phyloP scores from a whole-genome alignment of 2,888 invertebrate genomes.

The Seira musarum region DNA sequence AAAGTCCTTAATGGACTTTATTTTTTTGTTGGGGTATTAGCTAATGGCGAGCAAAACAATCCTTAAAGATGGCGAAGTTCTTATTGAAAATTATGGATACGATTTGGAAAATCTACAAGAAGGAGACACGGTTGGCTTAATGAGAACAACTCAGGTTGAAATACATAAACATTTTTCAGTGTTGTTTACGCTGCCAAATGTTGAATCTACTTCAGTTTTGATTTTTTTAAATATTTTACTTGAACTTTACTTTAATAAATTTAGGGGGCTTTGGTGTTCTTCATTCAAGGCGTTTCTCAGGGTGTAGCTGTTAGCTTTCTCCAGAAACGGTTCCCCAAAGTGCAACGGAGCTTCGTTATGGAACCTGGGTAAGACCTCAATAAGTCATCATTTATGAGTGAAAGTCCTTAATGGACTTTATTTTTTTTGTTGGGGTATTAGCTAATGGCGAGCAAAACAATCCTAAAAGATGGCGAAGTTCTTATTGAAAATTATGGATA shows the following conservation, averaged over 20 bases:
- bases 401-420: too few species aligned
- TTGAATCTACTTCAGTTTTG: slow-evolving; percentile 32
- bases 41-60: slow-evolving; percentile 91
- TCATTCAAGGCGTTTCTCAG: slow-evolving; percentile 89
- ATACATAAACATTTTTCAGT: too few species aligned
- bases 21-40: too few species aligned
- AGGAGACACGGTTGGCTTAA: slow-evolving; percentile 88
- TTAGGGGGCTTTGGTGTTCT: slow-evolving; percentile 88
- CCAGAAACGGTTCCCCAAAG: slow-evolving; percentile 79
- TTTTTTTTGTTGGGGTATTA: too few species aligned
- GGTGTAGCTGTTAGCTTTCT: slow-evolving; percentile 85
- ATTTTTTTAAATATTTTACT: neutral
- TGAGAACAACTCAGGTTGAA: slow-evolving; percentile 86
- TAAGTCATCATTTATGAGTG: too few species aligned
- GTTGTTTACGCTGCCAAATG: neutral
- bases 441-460: slow-evolving; percentile 90
- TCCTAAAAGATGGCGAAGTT: slow-evolving; percentile 88
- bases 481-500: slow-evolving; percentile 88
- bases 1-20: neutral
- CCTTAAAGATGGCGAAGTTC: slow-evolving; percentile 86
- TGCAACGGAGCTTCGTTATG: slow-evolving; percentile 81
- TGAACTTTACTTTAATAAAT: neutral
- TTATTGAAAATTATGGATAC: slow-evolving; percentile 87
- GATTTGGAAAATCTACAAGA: slow-evolving; percentile 88
- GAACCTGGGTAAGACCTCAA: too few species aligned